Conservation (phyloP, 2,113 vertebrate species). For the Chunga burmeisteri region DNA sequence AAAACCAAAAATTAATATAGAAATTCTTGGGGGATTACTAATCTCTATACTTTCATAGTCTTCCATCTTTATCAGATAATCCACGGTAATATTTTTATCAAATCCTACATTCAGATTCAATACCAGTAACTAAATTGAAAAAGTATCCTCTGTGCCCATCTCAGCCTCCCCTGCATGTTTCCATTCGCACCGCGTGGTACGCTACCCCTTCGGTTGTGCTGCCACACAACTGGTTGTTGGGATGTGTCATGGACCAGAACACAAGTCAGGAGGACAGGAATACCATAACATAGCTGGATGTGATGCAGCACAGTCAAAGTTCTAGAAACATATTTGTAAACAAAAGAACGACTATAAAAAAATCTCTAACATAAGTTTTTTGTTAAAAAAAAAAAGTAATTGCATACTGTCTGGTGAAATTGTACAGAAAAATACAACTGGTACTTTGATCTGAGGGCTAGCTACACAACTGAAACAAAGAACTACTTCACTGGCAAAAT, state of each 20-base stretch:
- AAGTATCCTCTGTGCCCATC: background rate
- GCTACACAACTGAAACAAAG: background rate
- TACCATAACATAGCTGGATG: background rate
- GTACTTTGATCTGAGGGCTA: background rate
- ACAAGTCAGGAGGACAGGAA: background rate
- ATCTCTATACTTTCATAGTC: background rate
- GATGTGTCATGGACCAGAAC: background rate
- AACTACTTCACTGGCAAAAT: background rate
- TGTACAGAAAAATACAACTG: background rate
- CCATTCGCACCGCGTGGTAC: rapidly evolving
- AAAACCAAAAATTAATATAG: background rate
- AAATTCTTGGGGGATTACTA: background rate
- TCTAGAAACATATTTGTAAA: background rate
- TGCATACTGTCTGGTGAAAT: background rate
- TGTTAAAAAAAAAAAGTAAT: background rate
- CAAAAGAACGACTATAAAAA: background rate
- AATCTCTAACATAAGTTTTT: background rate
- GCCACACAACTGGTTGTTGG: background rate
- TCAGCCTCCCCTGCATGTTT: background rate
- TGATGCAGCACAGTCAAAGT: background rate
- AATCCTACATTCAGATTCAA: background rate
- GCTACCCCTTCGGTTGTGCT: background rate
- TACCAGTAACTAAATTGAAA: background rate
- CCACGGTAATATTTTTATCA: background rate
- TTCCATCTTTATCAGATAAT: background rate